phyloP scores from a whole-genome alignment of 2,797 vertebrate genomes.

The Erethizon dorsatum region DNA sequence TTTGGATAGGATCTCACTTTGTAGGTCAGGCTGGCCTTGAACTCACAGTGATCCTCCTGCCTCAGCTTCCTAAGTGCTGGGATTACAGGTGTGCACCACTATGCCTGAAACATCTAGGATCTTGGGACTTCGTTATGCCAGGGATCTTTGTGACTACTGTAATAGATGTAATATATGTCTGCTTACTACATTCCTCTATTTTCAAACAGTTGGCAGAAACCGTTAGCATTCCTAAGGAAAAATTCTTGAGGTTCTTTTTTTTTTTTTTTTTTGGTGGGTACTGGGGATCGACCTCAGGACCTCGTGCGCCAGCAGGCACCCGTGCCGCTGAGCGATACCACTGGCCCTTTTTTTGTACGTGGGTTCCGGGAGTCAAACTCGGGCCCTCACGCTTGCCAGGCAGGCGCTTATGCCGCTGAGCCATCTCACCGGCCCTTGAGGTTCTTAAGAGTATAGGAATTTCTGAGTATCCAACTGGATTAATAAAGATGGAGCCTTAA shows the following conservation, averaged over 20 bases:
- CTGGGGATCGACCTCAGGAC: too few relatives aligned
- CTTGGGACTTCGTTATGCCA: not conserved
- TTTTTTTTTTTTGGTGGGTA: not conserved
- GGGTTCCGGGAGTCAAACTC: too few relatives aligned
- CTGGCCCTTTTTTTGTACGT: too few relatives aligned
- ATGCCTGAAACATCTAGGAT: not conserved
- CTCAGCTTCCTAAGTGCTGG: not conserved
- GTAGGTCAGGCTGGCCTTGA: not conserved
- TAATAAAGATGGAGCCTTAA: not conserved
- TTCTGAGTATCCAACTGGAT: not conserved
- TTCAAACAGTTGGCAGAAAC: not conserved
- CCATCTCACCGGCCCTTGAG: not conserved
- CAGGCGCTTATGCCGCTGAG: too few relatives aligned
- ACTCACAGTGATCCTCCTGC: not conserved
- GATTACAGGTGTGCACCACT: not conserved
- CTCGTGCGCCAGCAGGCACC: too few relatives aligned
- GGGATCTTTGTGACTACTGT: not conserved
- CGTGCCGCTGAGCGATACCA: too few relatives aligned
- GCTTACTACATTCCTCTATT: not conserved
- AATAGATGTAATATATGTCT: not conserved
- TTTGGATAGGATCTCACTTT: not conserved
- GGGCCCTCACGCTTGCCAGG: too few relatives aligned
- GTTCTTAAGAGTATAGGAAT: conserved; percentile 43
- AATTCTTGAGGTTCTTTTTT: not conserved
- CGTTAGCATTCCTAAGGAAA: not conserved